phyloP scores from a whole-genome alignment of 1,140 invertebrate species.

The Brachionus angularis region DNA sequence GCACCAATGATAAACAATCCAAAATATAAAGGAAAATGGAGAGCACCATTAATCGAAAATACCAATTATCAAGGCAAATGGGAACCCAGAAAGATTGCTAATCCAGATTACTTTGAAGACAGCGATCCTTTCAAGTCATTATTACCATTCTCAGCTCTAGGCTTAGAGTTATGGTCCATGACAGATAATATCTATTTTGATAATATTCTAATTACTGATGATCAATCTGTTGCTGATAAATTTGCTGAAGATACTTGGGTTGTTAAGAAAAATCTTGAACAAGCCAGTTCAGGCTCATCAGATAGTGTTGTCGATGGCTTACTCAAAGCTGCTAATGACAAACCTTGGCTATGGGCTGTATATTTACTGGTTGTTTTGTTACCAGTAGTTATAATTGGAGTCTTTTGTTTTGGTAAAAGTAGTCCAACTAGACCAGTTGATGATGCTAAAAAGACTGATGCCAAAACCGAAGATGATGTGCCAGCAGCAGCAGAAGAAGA shows the following conservation, averaged over 20 bases:
- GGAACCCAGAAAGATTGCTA: conserved; percentile 76
- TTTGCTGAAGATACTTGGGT: conserved; percentile 80
- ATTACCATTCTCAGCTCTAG: conserved; percentile 66
- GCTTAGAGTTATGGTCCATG: conserved; percentile 97
- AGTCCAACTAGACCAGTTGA: conserved; percentile 50
- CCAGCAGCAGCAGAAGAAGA: conserved; percentile 44
- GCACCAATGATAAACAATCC: conserved; percentile 82
- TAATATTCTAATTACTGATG: conserved; percentile 87
- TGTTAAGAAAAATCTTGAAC: conserved; percentile 70
- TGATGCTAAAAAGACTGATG: conserved; percentile 65
- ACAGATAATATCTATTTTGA: conserved; percentile 80
- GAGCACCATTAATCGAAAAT: conserved; percentile 80
- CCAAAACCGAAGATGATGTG: conserved; percentile 58
- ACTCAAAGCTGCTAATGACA: conserved; percentile 74
- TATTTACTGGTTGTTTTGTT: conserved; percentile 76
- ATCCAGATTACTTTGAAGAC: conserved; percentile 89
- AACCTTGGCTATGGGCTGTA: conserved; percentile 84
- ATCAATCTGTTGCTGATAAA: conserved; percentile 69
- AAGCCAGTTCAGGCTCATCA: conserved; percentile 58
- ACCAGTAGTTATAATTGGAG: conserved; percentile 72
- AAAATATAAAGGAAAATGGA: conserved; percentile 73
- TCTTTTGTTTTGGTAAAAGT: conserved; percentile 65
- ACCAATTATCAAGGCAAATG: conserved; percentile 91
- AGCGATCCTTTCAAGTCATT: conserved; percentile 73
- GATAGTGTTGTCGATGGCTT: conserved; percentile 74